Conservation (phyloP, 2,797 vertebrate genomes). For the Coregonus suidteri region DNA sequence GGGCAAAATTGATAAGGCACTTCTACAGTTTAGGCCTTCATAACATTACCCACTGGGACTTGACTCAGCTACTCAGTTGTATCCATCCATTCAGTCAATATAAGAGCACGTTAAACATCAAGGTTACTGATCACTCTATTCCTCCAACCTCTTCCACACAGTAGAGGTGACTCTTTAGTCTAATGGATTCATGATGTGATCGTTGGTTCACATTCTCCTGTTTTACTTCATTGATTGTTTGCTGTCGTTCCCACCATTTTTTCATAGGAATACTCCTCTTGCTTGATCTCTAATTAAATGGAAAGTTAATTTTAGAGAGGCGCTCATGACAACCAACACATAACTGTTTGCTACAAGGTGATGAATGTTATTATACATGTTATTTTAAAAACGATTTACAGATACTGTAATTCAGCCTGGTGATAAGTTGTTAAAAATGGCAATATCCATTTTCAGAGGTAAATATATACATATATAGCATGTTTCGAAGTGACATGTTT, state of each 20-base stretch:
- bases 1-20: no score
- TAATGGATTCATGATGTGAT: not conserved
- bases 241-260: not conserved
- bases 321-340: slow-evolving; percentile 42
- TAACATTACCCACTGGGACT: no score
- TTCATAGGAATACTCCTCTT: not conserved
- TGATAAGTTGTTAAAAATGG: not conserved
- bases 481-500: slow-evolving; percentile 29
- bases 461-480: slow-evolving; percentile 7
- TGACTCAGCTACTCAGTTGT: no score
- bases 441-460: not conserved
- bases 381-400: not conserved
- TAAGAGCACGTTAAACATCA: not conserved
- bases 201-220: not conserved
- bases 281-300: not conserved
- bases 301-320: slow-evolving; percentile 8
- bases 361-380: slow-evolving; percentile 23
- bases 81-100: not conserved
- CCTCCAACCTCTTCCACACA: not conserved
- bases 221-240: not conserved
- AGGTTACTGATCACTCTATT: not conserved
- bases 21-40: no score
- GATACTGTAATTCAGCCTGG: not conserved
- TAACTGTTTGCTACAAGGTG: slow-evolving; percentile 16
- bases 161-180: not conserved